Percentiles rank a stretch among this genome's conserved stretches.
Conservation (phyloP, 2,888 invertebrate species). For the Meliscaeva auricollis region DNA sequence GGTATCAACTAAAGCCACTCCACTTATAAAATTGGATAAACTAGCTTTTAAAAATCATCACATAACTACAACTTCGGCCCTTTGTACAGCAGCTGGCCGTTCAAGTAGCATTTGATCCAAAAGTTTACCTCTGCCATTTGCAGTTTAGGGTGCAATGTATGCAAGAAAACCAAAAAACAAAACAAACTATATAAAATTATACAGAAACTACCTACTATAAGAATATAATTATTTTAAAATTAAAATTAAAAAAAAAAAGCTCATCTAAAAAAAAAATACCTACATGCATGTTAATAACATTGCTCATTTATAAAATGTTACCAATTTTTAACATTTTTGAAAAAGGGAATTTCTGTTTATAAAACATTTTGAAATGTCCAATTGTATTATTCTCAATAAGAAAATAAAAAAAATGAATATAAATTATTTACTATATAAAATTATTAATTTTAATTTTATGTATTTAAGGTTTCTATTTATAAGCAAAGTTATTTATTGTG, state of each 20-base stretch:
- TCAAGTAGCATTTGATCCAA: slow-evolving; percentile 82
- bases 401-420: neutral
- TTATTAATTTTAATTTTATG: neutral
- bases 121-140: slow-evolving; percentile 70
- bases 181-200: neutral
- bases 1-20: slow-evolving; percentile 79
- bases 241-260: slow-evolving; percentile 10
- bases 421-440: neutral
- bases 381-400: slow-evolving; percentile 1
- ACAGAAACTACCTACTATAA: neutral
- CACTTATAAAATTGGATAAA: slow-evolving; percentile 79
- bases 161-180: slow-evolving; percentile 17
- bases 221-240: slow-evolving; percentile 8
- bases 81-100: slow-evolving; percentile 81
- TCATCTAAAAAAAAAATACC: neutral
- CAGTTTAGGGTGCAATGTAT: slow-evolving; percentile 65
- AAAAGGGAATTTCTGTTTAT: slow-evolving; percentile 20
- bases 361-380: slow-evolving; percentile 20
- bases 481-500: neutral
- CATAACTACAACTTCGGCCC: slow-evolving; percentile 82
- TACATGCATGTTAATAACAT: slow-evolving; percentile 31
- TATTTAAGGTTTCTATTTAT: neutral
- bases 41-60: slow-evolving; percentile 81
- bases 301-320: slow-evolving; percentile 54
- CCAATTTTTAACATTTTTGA: slow-evolving; percentile 18